These are phyloP conservation scores for Picathartes gymnocephalus DNA, from an alignment of 2,113 vertebrate species.

Conservation along the genomic window DNA sequence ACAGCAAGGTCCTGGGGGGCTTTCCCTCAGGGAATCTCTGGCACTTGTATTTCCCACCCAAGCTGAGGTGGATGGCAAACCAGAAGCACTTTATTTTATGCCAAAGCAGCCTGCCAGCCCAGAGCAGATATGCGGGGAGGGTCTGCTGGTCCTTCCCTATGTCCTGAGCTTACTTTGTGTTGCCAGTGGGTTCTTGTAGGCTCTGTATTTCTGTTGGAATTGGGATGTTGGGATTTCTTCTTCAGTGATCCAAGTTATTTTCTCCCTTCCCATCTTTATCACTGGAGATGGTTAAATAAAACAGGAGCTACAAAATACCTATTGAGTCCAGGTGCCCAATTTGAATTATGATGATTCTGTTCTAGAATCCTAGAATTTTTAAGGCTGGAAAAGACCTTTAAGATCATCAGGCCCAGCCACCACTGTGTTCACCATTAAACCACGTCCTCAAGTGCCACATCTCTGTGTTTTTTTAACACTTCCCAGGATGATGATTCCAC, in stretches of 20 bases:
- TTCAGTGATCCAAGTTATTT: not conserved
- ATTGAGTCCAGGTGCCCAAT: not conserved
- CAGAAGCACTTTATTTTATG: not conserved
- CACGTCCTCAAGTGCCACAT: not conserved
- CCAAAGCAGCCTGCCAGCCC: not conserved
- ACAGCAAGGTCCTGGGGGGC: not conserved
- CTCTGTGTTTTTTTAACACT: not conserved
- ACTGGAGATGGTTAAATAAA: not conserved
- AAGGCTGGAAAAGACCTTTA: not conserved
- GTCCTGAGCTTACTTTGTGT: not conserved
- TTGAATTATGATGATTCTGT: not conserved
- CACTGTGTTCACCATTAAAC: not conserved
- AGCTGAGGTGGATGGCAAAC: not conserved
- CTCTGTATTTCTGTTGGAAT: not conserved
- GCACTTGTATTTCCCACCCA: not conserved
- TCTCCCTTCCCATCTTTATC: not conserved
- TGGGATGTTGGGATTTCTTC: not conserved
- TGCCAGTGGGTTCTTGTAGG: not conserved
- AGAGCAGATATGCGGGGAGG: fast-evolving
- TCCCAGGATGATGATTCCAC: not conserved
- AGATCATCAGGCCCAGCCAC: not conserved
- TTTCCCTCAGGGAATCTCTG: not conserved
- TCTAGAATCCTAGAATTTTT: not conserved
- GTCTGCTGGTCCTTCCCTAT: not conserved
- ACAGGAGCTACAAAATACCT: not conserved